phyloP scores from a whole-genome alignment of 2,888 invertebrate genomes.

The Clepsis dumicolana region DNA sequence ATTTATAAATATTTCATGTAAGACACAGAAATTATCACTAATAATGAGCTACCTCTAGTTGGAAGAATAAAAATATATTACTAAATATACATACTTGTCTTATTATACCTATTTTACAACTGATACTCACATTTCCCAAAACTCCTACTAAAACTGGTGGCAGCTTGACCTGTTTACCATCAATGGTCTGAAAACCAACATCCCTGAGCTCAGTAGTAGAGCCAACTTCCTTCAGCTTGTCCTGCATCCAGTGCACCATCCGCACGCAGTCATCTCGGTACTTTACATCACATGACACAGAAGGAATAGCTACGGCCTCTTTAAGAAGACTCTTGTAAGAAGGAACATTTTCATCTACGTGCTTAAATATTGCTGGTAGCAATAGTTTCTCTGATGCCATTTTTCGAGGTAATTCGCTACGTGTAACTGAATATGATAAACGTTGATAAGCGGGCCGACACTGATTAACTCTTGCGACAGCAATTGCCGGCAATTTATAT shows the following conservation, averaged over 20 bases:
- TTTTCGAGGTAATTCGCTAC: slow-evolving; percentile 57
- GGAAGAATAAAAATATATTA: too few species aligned
- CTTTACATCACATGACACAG: slow-evolving; percentile 97
- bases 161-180: slow-evolving; percentile 90
- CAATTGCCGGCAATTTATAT: slow-evolving; percentile 58
- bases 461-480: slow-evolving; percentile 49
- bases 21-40: too few species aligned
- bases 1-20: too few species aligned
- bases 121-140: slow-evolving; percentile 88
- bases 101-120: too few species aligned
- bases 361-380: slow-evolving; percentile 85
- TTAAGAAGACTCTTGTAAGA: slow-evolving; percentile 92
- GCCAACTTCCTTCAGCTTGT: slow-evolving; percentile 89
- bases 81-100: too few species aligned
- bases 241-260: slow-evolving; percentile 95
- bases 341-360: slow-evolving; percentile 91
- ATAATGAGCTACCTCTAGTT: too few species aligned
- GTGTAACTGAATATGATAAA: slow-evolving; percentile 56
- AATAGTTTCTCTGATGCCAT: slow-evolving; percentile 74
- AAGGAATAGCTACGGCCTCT: slow-evolving; percentile 96
- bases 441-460: slow-evolving; percentile 49
- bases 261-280: slow-evolving; percentile 91
- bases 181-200: slow-evolving; percentile 91
- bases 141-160: slow-evolving; percentile 94
- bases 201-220: slow-evolving; percentile 90